phyloP scores from a whole-genome alignment of 2,888 invertebrate genomes.

The Perithous albicinctus region DNA sequence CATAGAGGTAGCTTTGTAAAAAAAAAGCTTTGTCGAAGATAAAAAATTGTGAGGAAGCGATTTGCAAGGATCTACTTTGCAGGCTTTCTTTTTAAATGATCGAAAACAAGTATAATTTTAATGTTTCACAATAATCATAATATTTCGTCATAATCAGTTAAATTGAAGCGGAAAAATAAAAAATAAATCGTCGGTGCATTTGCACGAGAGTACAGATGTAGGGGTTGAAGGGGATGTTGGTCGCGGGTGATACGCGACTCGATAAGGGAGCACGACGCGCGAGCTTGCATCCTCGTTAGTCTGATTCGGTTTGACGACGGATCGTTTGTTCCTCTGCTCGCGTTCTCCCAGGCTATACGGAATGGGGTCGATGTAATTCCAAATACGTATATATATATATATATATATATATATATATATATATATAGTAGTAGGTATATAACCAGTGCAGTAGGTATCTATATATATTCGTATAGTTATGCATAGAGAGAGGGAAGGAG shows the following conservation, averaged over 20 bases:
- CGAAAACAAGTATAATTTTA: no score
- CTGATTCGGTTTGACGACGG: constrained; percentile 72
- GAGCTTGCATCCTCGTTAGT: constrained; percentile 68
- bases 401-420: constrained; percentile 10
- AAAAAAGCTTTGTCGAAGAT: no score
- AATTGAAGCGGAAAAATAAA: background rate
- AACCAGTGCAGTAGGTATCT: constrained; percentile 16
- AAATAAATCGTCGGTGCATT: background rate
- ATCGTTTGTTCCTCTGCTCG: constrained; percentile 55
- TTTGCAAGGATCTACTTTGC: no score
- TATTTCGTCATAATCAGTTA: no score
- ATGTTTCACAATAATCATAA: no score
- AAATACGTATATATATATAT: background rate
- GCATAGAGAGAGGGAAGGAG: constrained; percentile 4
- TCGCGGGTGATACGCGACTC: constrained; percentile 23
- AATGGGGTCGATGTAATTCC: constrained; percentile 56
- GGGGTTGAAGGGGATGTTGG: background rate
- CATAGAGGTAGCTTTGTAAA: no score
- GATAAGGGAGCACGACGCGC: constrained; percentile 36
- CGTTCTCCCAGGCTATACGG: constrained; percentile 29
- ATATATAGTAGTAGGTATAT: constrained; percentile 17
- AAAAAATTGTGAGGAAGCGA: no score
- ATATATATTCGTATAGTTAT: constrained; percentile 31
- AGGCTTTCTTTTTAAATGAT: no score
- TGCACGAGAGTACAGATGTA: background rate